Evolutionary conservation across 1,140 invertebrate species (phyloP).

Genomic region (Olivierus martensii): DNA sequence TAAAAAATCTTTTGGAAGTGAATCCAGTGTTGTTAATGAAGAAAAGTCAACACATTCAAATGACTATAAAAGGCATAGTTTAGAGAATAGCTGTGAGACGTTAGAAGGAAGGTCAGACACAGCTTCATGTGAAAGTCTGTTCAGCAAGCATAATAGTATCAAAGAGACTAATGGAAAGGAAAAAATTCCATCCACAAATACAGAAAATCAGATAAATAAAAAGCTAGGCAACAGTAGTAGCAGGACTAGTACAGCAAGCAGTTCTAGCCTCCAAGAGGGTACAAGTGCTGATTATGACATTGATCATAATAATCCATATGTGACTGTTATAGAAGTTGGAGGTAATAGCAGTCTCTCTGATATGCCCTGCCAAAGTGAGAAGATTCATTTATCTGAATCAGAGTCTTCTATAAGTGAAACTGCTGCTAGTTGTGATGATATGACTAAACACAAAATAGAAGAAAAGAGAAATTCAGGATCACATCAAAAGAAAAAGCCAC

Average conservation of each 20-base stretch:
- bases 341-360: background rate
- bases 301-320: slow-evolving; percentile 8
- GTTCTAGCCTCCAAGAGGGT: background rate
- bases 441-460: background rate
- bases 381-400: background rate
- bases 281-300: background rate
- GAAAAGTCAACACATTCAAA: background rate
- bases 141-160: background rate
- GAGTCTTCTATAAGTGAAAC: too few relatives aligned
- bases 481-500: slow-evolving; percentile 13
- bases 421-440: too few relatives aligned
- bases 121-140: background rate
- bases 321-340: slow-evolving; percentile 14
- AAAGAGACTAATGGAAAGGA: too few relatives aligned
- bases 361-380: background rate
- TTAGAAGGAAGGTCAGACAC: background rate
- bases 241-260: too few relatives aligned
- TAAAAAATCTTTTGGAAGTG: slow-evolving; percentile 2
- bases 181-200: too few relatives aligned
- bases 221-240: too few relatives aligned
- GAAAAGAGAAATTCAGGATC: background rate
- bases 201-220: too few relatives aligned
- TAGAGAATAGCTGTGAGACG: background rate
- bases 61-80: background rate
- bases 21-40: background rate